Percentiles rank a stretch among this genome's conserved stretches.
phyloP scores from a whole-genome alignment of 2,888 invertebrate genomes.

The Labia minor region DNA sequence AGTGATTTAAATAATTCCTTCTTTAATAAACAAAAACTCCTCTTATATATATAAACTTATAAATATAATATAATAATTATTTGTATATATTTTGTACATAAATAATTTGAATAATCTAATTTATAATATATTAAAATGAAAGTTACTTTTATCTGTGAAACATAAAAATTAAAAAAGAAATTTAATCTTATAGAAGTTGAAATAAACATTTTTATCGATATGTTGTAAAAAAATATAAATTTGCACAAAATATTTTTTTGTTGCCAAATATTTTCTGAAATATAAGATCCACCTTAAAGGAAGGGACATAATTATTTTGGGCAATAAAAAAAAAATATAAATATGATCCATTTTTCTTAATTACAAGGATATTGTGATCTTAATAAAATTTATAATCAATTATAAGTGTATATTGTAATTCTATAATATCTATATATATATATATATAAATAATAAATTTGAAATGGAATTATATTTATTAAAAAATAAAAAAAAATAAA shows the following conservation, averaged over 20 bases:
- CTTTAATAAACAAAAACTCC: neutral
- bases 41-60: neutral
- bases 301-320: neutral
- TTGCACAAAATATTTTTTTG: neutral
- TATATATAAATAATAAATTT: neutral
- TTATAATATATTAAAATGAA: neutral
- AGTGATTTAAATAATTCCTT: conserved; percentile 14
- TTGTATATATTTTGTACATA: conserved; percentile 9
- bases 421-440: too few species aligned
- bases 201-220: neutral
- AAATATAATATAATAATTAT: neutral
- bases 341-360: neutral
- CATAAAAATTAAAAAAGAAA: neutral
- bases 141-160: neutral
- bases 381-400: neutral
- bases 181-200: neutral
- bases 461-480: conserved; percentile 7
- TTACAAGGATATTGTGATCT: conserved; percentile 1
- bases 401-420: neutral
- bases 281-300: neutral
- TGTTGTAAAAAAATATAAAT: neutral
- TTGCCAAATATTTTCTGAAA: neutral
- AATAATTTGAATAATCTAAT: conserved; percentile 13
- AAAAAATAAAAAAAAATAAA: too few species aligned
- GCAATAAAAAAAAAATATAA: neutral